phyloP scores from a whole-genome alignment of 2,797 vertebrate species.

The Psittacula derbiana region DNA sequence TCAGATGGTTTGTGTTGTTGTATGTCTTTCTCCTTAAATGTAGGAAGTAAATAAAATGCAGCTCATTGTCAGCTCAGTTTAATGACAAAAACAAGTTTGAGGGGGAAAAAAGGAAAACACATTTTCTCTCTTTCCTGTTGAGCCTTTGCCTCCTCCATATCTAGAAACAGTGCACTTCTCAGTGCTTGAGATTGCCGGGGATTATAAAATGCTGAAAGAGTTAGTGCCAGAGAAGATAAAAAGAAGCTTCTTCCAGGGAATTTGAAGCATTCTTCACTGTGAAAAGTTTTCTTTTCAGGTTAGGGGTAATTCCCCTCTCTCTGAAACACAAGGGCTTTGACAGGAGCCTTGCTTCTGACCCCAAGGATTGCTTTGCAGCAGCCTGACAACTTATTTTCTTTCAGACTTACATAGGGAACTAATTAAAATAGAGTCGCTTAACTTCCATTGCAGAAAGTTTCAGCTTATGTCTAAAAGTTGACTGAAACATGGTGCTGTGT shows the following conservation, averaged over 20 bases:
- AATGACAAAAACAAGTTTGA: not conserved
- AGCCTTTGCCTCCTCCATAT: not conserved
- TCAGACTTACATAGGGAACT: not conserved
- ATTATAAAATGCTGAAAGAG: not conserved
- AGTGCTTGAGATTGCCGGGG: not conserved
- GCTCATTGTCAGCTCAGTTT: not conserved
- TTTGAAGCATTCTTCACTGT: not conserved
- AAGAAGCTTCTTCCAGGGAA: not conserved
- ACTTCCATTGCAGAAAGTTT: not conserved
- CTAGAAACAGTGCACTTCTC: not conserved
- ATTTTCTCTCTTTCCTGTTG: not conserved
- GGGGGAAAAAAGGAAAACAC: not conserved
- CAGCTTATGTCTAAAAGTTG: not conserved
- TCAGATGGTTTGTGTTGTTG: not conserved
- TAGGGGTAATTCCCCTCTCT: not conserved
- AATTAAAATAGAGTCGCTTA: not conserved
- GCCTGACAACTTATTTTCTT: not conserved
- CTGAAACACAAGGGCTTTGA: not conserved
- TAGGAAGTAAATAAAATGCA: not conserved
- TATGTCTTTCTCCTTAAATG: not conserved
- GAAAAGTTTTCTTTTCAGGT: not conserved
- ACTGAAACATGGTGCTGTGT: fast-evolving
- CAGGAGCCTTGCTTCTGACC: fast-evolving
- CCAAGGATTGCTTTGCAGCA: not conserved
- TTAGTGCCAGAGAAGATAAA: not conserved